These are phyloP conservation scores for Myoxocephalus aenaeus DNA, from an alignment of 2,797 vertebrate genomes.

Conservation along the genomic window DNA sequence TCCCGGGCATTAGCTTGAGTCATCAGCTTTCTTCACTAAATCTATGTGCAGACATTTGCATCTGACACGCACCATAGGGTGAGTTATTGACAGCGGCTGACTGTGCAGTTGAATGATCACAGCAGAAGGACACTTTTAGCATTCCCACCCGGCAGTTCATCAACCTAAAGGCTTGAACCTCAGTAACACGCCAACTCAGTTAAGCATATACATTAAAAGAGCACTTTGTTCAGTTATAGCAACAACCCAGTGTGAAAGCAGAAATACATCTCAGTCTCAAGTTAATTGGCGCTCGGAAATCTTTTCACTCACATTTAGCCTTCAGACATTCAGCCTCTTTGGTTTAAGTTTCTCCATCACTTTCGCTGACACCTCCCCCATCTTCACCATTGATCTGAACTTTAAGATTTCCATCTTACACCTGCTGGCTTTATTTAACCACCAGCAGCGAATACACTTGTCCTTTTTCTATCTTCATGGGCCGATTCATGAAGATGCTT, in stretches of 20 bases:
- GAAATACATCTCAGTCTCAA: not conserved
- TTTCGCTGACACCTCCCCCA: not conserved
- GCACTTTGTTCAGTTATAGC: not conserved
- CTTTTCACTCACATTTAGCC: constrained; percentile 2
- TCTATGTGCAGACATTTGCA: constrained; percentile 37
- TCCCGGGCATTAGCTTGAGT: constrained; percentile 16
- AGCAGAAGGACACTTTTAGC: constrained; percentile 18
- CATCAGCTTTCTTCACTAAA: constrained; percentile 30
- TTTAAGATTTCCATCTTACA: not conserved
- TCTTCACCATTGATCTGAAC: not conserved
- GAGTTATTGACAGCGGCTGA: constrained; percentile 39
- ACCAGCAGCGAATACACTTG: not conserved
- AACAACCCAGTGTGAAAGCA: not conserved
- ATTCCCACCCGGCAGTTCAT: not conserved
- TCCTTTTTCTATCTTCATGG: not conserved
- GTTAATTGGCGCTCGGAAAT: not conserved
- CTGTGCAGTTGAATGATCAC: constrained; percentile 16
- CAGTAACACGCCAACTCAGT: not conserved
- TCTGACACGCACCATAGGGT: constrained; percentile 25
- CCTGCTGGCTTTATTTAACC: not conserved
- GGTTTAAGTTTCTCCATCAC: not conserved
- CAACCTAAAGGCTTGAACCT: not conserved
- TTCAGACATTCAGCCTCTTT: not conserved
- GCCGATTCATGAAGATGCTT: not conserved
- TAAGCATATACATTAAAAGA: not conserved